Evolutionary conservation across 2,113 vertebrate genomes (phyloP), one percentile per base, ranked within the genome.

Genomic region (Patagioenas fasciata): DNA sequence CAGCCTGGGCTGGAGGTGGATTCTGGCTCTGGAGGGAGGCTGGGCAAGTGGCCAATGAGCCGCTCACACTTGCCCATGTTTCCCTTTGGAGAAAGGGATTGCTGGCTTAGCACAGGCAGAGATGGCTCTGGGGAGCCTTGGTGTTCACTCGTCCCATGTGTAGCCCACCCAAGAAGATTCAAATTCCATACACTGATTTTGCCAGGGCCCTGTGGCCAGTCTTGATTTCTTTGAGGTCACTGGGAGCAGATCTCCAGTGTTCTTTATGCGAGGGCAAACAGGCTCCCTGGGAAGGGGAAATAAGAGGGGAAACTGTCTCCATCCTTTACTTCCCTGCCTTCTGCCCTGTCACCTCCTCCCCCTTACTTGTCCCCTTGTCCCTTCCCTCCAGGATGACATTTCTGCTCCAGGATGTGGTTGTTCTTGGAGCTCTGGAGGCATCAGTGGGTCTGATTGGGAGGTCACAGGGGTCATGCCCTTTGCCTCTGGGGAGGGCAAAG

Each of bases 31-130:
- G 28, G 32, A 86, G 83, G 73, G 20, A 96, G 48, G 6, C 86
- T 96, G 93, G 92, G 95, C 77, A 87, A 32, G 29, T 75, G 74
- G 70, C 91, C 95, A 96, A 58, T 6, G 86, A 96, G 50, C 48
- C 65, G 81, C 53, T 60, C 29, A 79, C 64, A 5, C 48, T 91
- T 50, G 91, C 58, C 74, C 56, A 5, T 48, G 31, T 80, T 89
- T 89, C 50, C 36, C 38, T 60, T 19, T 42, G 70, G 71, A 58
- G 32, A 85, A 85, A 87, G 64, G 70, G 61, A 79, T 62, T 79
- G 28, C 66, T 93, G n/a, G 71, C 14, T 85, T 75, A 60, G 34
- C 38, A 2, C 7, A 61, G 58, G 40, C 75, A n/a, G 84, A 60
- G 44, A 11, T 73, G 53, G 23, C 32, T 85, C 58, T 47, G 16